phyloP scores from a whole-genome alignment of 2,113 vertebrate genomes.

The Gallinago undulata region DNA sequence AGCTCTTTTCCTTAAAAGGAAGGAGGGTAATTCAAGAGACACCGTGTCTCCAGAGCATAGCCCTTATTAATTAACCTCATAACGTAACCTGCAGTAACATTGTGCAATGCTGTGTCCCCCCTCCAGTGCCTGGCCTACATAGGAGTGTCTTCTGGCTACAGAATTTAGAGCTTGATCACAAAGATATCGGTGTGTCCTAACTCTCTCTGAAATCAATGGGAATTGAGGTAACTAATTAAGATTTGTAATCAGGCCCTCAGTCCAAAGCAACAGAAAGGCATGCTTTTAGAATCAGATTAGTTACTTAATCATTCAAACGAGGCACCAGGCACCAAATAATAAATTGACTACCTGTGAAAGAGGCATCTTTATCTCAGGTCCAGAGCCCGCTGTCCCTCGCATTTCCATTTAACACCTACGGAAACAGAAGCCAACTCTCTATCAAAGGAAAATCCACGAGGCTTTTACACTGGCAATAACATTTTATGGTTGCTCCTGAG shows the following conservation, averaged over 20 bases:
- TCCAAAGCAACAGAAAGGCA: neutral
- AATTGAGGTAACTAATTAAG: slow-evolving; percentile 28
- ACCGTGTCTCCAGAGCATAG: slow-evolving; percentile 40
- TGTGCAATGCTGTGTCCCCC: neutral
- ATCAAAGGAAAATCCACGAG: neutral
- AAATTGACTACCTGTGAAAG: neutral
- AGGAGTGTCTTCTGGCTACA: neutral
- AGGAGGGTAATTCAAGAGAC: slow-evolving; percentile 61
- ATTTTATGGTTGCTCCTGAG: neutral
- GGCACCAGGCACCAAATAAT: neutral
- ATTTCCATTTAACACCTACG: neutral
- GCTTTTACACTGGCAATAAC: fast-evolving
- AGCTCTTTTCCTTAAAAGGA: slow-evolving; percentile 52
- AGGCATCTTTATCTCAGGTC: neutral
- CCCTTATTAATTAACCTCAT: slow-evolving; percentile 69
- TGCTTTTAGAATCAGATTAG: neutral
- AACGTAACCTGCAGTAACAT: slow-evolving; percentile 53
- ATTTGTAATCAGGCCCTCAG: slow-evolving; percentile 20
- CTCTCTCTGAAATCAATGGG: slow-evolving; percentile 4
- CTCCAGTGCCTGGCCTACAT: slow-evolving; percentile 58
- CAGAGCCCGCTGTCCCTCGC: neutral
- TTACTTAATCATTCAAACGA: neutral
- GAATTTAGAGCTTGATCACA: slow-evolving; percentile 28
- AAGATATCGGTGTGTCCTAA: slow-evolving; percentile 11
- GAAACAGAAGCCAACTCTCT: neutral